These are phyloP conservation scores for Chironomus tentans DNA, from an alignment of 2,888 invertebrate genomes.

Conservation along the genomic window DNA sequence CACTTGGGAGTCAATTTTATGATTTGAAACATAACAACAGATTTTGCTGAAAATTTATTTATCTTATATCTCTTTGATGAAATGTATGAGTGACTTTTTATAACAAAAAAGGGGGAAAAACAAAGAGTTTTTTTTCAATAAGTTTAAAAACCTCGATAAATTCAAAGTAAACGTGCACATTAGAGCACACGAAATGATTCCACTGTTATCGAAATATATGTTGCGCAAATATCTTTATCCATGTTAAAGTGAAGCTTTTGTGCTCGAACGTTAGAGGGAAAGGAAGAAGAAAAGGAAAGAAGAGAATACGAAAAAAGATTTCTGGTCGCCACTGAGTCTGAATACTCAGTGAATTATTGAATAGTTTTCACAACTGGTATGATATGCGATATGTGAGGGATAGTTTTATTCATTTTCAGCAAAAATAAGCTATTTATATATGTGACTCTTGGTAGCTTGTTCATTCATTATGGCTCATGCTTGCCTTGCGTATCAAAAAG, in stretches of 20 bases:
- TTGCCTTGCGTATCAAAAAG: not conserved
- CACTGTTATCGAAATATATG: not conserved
- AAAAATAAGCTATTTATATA: not conserved
- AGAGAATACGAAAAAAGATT: conserved; percentile 4
- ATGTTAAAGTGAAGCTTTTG: not conserved
- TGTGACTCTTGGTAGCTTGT: not conserved
- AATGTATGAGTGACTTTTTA: too few relatives aligned
- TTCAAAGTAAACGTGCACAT: too few relatives aligned
- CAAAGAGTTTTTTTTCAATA: not conserved
- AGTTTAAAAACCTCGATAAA: not conserved
- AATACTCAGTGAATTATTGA: conserved; percentile 23
- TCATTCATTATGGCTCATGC: too few relatives aligned
- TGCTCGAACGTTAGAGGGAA: not conserved
- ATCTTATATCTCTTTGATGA: too few relatives aligned
- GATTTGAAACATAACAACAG: too few relatives aligned
- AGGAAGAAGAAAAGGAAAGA: not conserved
- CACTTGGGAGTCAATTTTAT: too few relatives aligned
- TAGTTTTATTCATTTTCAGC: conserved; percentile 10
- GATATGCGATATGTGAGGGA: conserved; percentile 5
- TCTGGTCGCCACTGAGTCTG: conserved; percentile 18
- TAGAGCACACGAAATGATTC: too few relatives aligned
- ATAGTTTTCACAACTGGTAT: not conserved
- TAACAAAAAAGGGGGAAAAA: not conserved
- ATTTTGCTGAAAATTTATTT: too few relatives aligned
- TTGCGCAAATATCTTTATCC: not conserved